A percentile compares a stretch with the other conserved stretches of the same genome.
These are phyloP conservation scores for Himalopsyche japonica DNA, from an alignment of 2,888 invertebrate genomes.

Conservation along the genomic window DNA sequence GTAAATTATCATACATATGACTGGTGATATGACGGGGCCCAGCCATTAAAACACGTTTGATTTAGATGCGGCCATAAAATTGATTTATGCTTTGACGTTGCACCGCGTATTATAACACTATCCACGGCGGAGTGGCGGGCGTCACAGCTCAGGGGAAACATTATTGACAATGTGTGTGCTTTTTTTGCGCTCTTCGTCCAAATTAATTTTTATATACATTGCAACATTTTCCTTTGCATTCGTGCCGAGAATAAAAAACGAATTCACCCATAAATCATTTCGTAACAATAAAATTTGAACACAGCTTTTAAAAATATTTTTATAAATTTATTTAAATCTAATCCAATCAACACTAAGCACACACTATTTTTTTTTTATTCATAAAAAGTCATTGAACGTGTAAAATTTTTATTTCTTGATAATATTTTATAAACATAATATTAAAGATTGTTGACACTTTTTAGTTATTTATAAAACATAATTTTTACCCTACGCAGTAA, in stretches of 20 bases:
- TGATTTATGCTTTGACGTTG: constrained; percentile 63
- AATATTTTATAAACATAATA: no score
- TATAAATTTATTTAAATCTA: no score
- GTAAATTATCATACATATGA: constrained; percentile 62
- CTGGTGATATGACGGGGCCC: constrained; percentile 63
- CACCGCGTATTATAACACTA: constrained; percentile 40
- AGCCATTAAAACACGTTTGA: constrained; percentile 65
- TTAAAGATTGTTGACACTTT: no score
- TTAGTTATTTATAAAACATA: no score
- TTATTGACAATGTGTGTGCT: constrained; percentile 10
- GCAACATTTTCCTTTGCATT: no score
- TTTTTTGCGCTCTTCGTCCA: not conserved
- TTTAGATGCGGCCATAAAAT: constrained; percentile 65
- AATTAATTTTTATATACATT: not conserved
- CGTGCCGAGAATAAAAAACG: not conserved
- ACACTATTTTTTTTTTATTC: no score
- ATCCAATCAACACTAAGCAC: no score
- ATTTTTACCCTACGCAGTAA: no score
- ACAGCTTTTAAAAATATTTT: no score
- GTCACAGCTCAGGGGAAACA: constrained; percentile 20
- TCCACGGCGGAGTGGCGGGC: constrained; percentile 13
- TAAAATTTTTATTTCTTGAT: no score
- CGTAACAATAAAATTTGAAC: no score
- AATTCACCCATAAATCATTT: not conserved
- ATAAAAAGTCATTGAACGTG: no score